A percentile compares a stretch with the other conserved stretches of the same genome.
These are phyloP conservation scores for Eupithecia exiguata DNA, from an alignment of 2,888 invertebrate species.

Conservation along the genomic window DNA sequence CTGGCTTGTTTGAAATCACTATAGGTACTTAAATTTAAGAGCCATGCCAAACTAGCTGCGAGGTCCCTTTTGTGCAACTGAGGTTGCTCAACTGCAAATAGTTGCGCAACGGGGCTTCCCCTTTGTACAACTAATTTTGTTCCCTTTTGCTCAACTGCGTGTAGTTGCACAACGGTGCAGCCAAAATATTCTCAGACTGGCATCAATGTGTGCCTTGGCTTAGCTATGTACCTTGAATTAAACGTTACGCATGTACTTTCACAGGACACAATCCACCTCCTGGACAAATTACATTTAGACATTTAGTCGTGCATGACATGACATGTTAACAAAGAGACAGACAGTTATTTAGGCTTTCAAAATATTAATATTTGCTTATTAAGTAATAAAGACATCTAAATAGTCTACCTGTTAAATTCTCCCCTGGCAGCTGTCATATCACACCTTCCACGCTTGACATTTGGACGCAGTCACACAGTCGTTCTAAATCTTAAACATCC, in stretches of 20 bases:
- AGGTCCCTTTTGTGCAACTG: too few relatives aligned
- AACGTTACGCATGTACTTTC: background rate
- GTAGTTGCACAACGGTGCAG: too few relatives aligned
- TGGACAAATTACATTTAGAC: background rate
- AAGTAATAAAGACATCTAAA: background rate
- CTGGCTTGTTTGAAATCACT: too few relatives aligned
- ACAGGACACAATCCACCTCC: background rate
- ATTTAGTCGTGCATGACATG: background rate
- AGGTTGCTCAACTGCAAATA: too few relatives aligned
- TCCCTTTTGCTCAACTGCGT: too few relatives aligned
- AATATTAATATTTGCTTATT: background rate
- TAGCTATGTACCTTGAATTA: background rate
- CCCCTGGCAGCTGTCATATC: background rate
- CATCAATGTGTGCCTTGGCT: background rate
- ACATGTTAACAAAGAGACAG: background rate
- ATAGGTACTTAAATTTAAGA: too few relatives aligned
- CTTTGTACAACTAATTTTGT: too few relatives aligned
- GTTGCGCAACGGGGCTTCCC: too few relatives aligned
- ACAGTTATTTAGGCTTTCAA: background rate
- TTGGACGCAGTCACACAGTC: background rate
- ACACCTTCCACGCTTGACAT: slow-evolving; percentile 1
- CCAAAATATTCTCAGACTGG: background rate
- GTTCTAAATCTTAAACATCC: slow-evolving; percentile 10
- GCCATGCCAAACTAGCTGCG: too few relatives aligned
- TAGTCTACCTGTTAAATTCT: background rate